Conservation (phyloP, 2,113 vertebrate species). For the Myodes glareolus region DNA sequence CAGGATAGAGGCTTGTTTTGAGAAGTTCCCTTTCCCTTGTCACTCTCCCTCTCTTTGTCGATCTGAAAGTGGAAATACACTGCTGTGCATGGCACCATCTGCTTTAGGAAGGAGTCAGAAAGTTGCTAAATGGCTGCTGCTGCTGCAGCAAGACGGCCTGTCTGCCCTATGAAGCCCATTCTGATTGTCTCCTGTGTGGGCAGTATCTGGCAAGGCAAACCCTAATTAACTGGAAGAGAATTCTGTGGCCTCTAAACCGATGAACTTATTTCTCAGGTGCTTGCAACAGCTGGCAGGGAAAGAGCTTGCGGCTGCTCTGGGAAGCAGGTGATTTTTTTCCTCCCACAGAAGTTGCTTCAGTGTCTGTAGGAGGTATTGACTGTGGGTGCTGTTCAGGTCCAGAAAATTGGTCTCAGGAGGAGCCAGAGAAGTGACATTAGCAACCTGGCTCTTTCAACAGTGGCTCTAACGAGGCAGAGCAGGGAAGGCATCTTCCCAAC, state of each 20-base stretch:
- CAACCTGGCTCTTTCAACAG: constrained; percentile 70
- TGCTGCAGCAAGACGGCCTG: neutral
- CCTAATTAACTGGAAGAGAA: constrained; percentile 67
- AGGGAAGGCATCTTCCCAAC: constrained; percentile 55
- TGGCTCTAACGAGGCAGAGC: constrained; percentile 55
- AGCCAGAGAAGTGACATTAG: constrained; percentile 68
- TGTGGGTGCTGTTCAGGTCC: constrained; percentile 59
- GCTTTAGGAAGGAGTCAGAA: neutral
- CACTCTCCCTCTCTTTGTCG: neutral
- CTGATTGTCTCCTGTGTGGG: neutral
- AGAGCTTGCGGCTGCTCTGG: constrained; percentile 44
- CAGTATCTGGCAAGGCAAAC: constrained; percentile 36
- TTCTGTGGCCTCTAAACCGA: constrained; percentile 58
- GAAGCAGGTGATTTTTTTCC: constrained; percentile 52
- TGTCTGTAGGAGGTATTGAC: constrained; percentile 32
- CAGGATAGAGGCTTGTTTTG: neutral
- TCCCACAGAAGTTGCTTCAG: constrained; percentile 27
- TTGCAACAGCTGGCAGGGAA: constrained; percentile 61
- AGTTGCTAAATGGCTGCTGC: no score
- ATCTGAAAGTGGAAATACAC: neutral
- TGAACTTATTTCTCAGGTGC: constrained; percentile 66
- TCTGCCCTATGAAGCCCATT: neutral
- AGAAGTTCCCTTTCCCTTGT: neutral
- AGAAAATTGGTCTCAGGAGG: constrained; percentile 79
- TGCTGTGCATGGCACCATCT: rapidly evolving